phyloP scores from a whole-genome alignment of 2,888 invertebrate genomes.

The Lasioglossum malachurum region DNA sequence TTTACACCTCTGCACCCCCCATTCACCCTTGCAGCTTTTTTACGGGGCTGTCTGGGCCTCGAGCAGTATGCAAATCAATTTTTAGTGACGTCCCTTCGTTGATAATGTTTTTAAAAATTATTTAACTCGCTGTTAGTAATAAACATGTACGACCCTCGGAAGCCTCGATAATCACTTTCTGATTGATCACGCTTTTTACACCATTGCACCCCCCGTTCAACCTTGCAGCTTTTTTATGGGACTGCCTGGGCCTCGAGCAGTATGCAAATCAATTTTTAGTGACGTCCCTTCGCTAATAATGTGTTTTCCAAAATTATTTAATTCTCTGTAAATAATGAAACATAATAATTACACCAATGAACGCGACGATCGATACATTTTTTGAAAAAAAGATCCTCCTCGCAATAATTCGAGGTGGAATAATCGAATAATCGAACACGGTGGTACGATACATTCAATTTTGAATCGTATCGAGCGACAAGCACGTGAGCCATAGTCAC shows the following conservation, averaged over 20 bases:
- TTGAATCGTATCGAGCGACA: neutral
- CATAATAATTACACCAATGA: too few species aligned
- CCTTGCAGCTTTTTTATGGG: too few species aligned
- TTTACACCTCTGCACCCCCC: neutral
- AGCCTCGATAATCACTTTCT: too few species aligned
- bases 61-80: neutral
- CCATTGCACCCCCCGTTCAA: too few species aligned
- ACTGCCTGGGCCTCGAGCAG: too few species aligned
- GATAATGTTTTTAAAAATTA: neutral
- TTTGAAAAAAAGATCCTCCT: neutral
- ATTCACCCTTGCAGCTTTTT: neutral
- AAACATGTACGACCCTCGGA: too few species aligned
- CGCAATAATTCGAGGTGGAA: neutral
- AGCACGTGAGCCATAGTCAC: neutral
- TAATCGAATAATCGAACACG: too few species aligned
- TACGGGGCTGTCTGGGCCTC: neutral
- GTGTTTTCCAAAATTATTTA: too few species aligned
- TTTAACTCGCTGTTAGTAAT: neutral
- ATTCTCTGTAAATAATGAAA: too few species aligned
- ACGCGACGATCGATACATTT: neutral
- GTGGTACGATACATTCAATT: neutral
- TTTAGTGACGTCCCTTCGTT: neutral
- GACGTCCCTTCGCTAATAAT: too few species aligned
- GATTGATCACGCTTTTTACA: too few species aligned
- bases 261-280: too few species aligned